Evolutionary conservation across 37 sponge, comb jelly and placozoan genomes (phyloP).

Genomic region (Sycon ciliatum): DNA sequence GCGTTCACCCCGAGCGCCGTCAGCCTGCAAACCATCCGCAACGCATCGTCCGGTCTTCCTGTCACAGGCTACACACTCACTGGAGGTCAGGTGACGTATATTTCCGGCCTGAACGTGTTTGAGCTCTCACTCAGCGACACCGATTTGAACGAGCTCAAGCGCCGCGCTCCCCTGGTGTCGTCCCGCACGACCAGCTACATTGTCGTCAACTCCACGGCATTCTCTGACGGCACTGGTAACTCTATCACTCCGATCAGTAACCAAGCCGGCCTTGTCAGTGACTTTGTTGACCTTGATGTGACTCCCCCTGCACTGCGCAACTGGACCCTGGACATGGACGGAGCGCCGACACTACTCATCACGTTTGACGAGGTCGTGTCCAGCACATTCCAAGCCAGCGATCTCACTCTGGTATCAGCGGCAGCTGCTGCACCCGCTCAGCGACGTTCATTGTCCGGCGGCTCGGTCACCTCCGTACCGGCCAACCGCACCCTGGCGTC

Average conservation of each 20-base stretch:
- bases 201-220: constrained; percentile 27
- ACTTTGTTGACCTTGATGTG: constrained; percentile 36
- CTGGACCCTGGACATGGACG: constrained; percentile 59
- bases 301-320: constrained; percentile 35
- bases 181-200: constrained; percentile 42
- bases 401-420: too few species aligned
- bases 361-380: constrained; percentile 76
- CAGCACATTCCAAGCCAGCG: too few species aligned
- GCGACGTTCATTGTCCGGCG: too few species aligned
- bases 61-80: not conserved
- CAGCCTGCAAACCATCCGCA: constrained; percentile 42
- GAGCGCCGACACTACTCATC: constrained; percentile 28
- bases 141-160: constrained; percentile 62
- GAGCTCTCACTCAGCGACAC: constrained; percentile 21
- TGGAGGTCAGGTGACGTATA: too few species aligned
- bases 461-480: too few species aligned
- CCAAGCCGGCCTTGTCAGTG: constrained; percentile 22
- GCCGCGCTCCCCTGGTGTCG: not conserved
- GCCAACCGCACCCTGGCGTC: too few species aligned
- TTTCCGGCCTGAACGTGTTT: constrained; percentile 2
- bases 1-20: constrained; percentile 54
- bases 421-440: too few species aligned
- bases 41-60: constrained; percentile 13
- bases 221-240: constrained; percentile 42
- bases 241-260: constrained; percentile 15